Base-by-base conservation (phyloP, 1,140 invertebrate species). In the Drosophila subobscura region DNA sequence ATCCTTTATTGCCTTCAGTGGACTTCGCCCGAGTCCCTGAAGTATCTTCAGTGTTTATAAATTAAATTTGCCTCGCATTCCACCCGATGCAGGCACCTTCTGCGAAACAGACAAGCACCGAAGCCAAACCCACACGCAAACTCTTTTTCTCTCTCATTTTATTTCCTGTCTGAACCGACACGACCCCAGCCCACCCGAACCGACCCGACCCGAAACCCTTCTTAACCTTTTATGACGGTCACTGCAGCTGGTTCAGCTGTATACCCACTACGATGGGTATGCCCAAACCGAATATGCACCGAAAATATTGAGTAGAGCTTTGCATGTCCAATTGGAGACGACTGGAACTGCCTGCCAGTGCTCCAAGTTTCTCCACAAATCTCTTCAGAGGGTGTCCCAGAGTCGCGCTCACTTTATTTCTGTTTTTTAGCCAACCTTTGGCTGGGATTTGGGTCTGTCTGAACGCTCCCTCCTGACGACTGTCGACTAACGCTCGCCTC, bases 31-130 rank as follows among this genome's bases (percentile, higher is more conserved):
- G 12, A 68, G 50, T 68, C 64, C 50, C 66, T 44, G 27, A 56
- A 70, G 66, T 68, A 55, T 68, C 66, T 70, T 8, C 25, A 57
- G 59, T 65, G 71, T 74, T 65, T 74, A 74, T 74, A 74, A 74
- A 74, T 74, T 74, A 74, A 74, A 71, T 74, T 65, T 63, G 44
- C 51, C 56, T 56, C 66, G 46, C 64, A 56, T 49, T 54, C 63
- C 42, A 37, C n/a, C 50, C 61, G 41, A 41, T 40, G 60, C 60
- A 23, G 20, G 23, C 63, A n/a, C 14, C 64, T 12, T 66, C 47
- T 33, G 29, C 8, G 7, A 10, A 33, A 10, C 33, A 37, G 29
- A 3, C 33, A n/a, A n/a, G n/a, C n/a, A n/a, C n/a, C n/a, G n/a
- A n/a, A n/a, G n/a, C 10, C 10, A 37, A 4, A 12, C 33, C 10